These are phyloP conservation scores for Ciconia boyciana DNA, from an alignment of 2,113 vertebrate species.

Conservation along the genomic window DNA sequence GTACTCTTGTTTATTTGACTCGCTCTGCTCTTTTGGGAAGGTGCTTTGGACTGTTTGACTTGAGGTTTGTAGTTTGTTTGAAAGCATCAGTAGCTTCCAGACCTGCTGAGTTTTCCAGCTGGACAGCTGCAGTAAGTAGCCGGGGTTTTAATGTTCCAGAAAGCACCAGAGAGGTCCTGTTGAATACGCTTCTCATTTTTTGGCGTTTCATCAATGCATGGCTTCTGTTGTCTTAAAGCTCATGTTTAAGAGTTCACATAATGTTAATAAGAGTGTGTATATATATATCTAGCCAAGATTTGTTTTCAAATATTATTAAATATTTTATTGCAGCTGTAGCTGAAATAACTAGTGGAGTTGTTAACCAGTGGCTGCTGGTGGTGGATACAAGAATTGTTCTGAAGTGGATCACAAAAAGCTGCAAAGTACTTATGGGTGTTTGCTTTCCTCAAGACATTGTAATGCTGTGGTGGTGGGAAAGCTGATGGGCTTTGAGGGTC, in stretches of 20 bases:
- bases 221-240: not conserved
- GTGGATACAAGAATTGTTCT: not conserved
- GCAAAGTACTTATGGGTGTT: not conserved
- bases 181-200: not conserved
- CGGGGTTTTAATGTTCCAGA: not conserved
- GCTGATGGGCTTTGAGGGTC: not conserved
- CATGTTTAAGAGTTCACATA: not conserved
- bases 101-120: not conserved
- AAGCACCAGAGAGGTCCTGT: not conserved
- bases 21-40: not conserved
- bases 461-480: not conserved
- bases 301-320: not conserved
- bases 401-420: not conserved
- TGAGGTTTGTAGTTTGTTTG: not conserved
- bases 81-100: not conserved
- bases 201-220: not conserved
- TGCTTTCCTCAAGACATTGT: not conserved
- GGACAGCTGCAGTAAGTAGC: not conserved
- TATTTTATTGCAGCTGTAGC: not conserved
- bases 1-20: not conserved
- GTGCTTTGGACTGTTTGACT: not conserved
- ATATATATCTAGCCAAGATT: not conserved
- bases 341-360: not conserved
- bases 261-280: not conserved
- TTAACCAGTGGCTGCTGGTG: not conserved